Evolutionary conservation across 2,113 vertebrate genomes (phyloP).

Genomic region (Acanthisitta chloris): DNA sequence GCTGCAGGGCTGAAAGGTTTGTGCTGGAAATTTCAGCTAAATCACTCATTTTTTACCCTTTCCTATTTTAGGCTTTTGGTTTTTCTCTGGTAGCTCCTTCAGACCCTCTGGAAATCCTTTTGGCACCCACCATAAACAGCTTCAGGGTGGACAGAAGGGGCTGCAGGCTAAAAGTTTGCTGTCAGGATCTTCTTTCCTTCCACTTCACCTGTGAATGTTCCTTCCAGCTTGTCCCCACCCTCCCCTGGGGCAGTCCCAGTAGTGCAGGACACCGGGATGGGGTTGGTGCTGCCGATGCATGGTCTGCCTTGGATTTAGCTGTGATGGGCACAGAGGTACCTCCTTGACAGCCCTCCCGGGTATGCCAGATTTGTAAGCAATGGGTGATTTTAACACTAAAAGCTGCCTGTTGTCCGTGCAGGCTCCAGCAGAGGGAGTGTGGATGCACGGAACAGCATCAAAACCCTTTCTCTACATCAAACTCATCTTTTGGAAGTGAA

Average conservation of each 20-base stretch:
- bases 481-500: rapidly evolving
- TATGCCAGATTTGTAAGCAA: rapidly evolving
- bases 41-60: background rate
- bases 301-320: no score
- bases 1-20: background rate
- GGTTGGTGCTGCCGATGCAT: rapidly evolving
- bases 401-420: background rate
- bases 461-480: background rate
- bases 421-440: slow-evolving; percentile 46
- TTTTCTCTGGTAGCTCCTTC: background rate
- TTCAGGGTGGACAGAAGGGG: background rate
- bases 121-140: rapidly evolving
- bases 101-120: background rate
- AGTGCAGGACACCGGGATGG: rapidly evolving
- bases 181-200: background rate
- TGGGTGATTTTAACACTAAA: rapidly evolving
- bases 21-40: background rate
- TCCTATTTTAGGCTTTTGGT: background rate
- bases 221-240: background rate
- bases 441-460: background rate
- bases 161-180: background rate
- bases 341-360: background rate
- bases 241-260: background rate
- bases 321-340: rapidly evolving
- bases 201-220: background rate